Evolutionary conservation across 2,797 vertebrate genomes (phyloP), one percentile per base, ranked within the genome.

Genomic region (Cetoscarus ocellatus): DNA sequence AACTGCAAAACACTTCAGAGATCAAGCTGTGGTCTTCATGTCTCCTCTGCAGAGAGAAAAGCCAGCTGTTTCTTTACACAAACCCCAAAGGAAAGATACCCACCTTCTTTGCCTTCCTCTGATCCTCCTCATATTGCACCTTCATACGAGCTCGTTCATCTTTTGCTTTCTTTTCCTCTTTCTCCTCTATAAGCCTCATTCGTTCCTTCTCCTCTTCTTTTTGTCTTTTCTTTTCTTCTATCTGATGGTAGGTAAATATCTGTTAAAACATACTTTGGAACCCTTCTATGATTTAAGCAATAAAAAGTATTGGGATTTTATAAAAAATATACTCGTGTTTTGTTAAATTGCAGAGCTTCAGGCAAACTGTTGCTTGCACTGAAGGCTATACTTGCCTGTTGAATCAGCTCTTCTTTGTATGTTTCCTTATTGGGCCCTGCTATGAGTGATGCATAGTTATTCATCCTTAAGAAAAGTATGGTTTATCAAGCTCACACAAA

Each of bases 371-470:
- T 56, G 3, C 18, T 3, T 9, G 4, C 7, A 34, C 40, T n/a
- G n/a, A n/a, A n/a, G n/a, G n/a, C n/a, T 38, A 4, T 10, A 62
- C 69, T 81, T 79, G 98, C 97, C 95, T 99, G 97, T 42, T 93
- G 92, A 79, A 88, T 94, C 75, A 98, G 95, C 56, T 91, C 95
- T 73, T 96, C 95, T 85, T 94, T 96, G 90, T 98, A 97, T 0
- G 83, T 91, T 73, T 96, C 93, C 83, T 92, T 70, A 6, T 65
- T 58, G 72, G 89, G 87, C 70, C 90, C 96, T 97, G 74, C 8
- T 43, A 54, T 11, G 68, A 27, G 9, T 42, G 68, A 76, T 47
- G 47, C 13, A 40, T 49, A 9, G 7, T 44, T 13, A 38, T 55
- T 36, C 12, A n/a, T 42, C 42, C 11, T 3, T 38, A 27, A 55